A percentile compares a stretch with the other conserved stretches of the same genome.
These are phyloP conservation scores for Sebastes alutus DNA, from an alignment of 2,797 vertebrate genomes.

Conservation along the genomic window DNA sequence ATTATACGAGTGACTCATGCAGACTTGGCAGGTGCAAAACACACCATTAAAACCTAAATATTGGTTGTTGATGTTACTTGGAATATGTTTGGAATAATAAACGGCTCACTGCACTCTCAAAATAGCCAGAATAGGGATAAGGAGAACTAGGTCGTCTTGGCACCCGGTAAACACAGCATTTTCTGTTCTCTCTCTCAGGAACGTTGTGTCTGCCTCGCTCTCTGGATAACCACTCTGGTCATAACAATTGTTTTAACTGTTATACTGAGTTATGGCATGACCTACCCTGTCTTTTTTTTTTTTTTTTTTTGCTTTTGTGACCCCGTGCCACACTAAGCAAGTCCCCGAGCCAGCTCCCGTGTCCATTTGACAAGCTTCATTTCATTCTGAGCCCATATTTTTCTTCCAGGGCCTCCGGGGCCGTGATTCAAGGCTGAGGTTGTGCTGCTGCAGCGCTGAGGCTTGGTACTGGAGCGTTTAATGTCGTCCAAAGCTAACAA, in stretches of 20 bases:
- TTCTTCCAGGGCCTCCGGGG: constrained; percentile 69
- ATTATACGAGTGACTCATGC: constrained; percentile 72
- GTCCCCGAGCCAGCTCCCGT: constrained; percentile 70
- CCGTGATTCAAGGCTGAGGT: constrained; percentile 74
- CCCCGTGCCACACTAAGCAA: constrained; percentile 63
- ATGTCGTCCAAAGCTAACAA: constrained; percentile 79
- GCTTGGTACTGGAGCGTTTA: constrained; percentile 78
- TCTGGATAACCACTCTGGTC: constrained; percentile 65
- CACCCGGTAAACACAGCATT: constrained; percentile 53
- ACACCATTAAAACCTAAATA: constrained; percentile 71
- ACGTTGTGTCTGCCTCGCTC: constrained; percentile 63
- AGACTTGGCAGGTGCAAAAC: constrained; percentile 79
- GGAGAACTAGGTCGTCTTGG: constrained; percentile 50
- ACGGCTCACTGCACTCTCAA: constrained; percentile 42
- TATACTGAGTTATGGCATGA: constrained; percentile 62
- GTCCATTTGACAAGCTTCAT: constrained; percentile 81
- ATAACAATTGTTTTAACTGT: constrained; percentile 69
- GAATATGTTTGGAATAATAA: constrained; percentile 60
- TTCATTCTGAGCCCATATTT: constrained; percentile 78
- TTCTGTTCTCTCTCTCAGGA: constrained; percentile 53
- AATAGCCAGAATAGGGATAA: constrained; percentile 40
- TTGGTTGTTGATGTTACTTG: constrained; percentile 69
- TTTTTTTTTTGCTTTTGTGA: constrained; percentile 55
- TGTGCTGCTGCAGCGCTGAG: constrained; percentile 63
- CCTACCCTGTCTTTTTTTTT: constrained; percentile 53